Conservation (phyloP, 2,888 invertebrate species). For the Caenorhabditis doughertyi region DNA sequence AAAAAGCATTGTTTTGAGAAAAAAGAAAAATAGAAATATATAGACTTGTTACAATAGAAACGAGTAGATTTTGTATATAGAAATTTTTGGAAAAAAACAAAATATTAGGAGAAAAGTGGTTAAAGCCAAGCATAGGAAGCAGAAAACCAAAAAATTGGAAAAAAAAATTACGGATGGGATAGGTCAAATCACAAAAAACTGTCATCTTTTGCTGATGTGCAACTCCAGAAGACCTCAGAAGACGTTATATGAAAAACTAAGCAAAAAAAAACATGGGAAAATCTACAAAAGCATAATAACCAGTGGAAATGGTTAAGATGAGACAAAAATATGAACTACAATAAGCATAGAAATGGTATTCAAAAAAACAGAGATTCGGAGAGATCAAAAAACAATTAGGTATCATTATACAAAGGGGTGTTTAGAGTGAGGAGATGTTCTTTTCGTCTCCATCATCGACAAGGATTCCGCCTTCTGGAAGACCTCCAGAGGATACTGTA, state of each 20-base stretch:
- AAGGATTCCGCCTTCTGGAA: conserved; percentile 58
- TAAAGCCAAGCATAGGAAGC: conserved; percentile 42
- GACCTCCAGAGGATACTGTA: conserved; percentile 31
- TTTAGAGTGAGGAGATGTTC: conserved; percentile 57
- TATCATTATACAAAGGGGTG: conserved; percentile 21
- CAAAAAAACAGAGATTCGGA: background rate
- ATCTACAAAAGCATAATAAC: conserved; percentile 36
- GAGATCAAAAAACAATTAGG: conserved; percentile 36
- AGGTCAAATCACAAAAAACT: conserved; percentile 42
- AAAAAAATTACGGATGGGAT: conserved; percentile 7
- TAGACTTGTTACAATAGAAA: conserved; percentile 21
- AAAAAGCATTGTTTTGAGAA: conserved; percentile 27
- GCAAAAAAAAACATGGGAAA: background rate
- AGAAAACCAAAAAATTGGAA: conserved; percentile 35
- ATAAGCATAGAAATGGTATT: background rate
- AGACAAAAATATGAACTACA: background rate
- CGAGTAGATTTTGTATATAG: background rate
- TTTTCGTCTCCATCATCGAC: conserved; percentile 62
- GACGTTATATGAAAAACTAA: conserved; percentile 22
- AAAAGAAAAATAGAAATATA: background rate
- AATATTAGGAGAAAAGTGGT: background rate
- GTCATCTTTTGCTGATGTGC: conserved; percentile 55
- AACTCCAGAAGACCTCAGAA: conserved; percentile 48
- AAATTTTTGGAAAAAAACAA: background rate
- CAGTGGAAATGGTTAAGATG: conserved; percentile 42